A percentile compares a stretch with the other conserved stretches of the same genome.
phyloP scores from a whole-genome alignment of 2,888 invertebrate genomes.

The Nephrocerus scutellatus region DNA sequence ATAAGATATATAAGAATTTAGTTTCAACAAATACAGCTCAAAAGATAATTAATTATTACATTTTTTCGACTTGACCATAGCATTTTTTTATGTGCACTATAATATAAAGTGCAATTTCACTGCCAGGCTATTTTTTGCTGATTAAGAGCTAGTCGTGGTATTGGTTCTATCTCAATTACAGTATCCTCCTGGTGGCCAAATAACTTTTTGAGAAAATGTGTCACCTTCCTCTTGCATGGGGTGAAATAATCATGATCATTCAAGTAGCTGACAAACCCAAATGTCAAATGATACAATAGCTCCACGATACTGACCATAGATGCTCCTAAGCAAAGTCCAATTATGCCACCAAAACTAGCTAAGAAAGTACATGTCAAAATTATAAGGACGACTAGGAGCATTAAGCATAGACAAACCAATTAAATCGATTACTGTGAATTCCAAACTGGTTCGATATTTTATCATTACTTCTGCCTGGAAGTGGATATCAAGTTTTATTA shows the following conservation, averaged over 20 bases:
- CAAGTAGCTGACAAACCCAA: slow-evolving; percentile 35
- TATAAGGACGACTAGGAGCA: not conserved
- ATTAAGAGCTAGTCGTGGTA: too few species aligned
- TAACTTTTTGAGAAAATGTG: too few species aligned
- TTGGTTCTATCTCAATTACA: too few species aligned
- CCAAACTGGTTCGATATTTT: slow-evolving; percentile 46
- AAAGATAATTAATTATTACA: too few species aligned
- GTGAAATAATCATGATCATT: slow-evolving; percentile 30
- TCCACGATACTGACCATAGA: slow-evolving; percentile 48
- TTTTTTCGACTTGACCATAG: too few species aligned
- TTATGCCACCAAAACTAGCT: slow-evolving; percentile 50
- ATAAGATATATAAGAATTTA: too few species aligned
- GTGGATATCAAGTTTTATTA: slow-evolving; percentile 44
- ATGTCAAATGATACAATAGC: slow-evolving; percentile 44
- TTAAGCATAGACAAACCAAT: slow-evolving; percentile 34
- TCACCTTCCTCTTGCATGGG: too few species aligned
- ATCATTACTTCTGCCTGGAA: slow-evolving; percentile 43
- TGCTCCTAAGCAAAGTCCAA: slow-evolving; percentile 49
- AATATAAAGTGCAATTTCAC: too few species aligned
- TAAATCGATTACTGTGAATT: slow-evolving; percentile 46
- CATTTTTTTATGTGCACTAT: too few species aligned
- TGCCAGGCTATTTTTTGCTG: too few species aligned
- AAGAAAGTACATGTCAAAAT: slow-evolving; percentile 11
- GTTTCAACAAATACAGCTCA: too few species aligned
- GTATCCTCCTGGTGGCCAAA: too few species aligned